Evolutionary conservation across 2,888 invertebrate genomes (phyloP).

Genomic region (Serrognathus titanus): DNA sequence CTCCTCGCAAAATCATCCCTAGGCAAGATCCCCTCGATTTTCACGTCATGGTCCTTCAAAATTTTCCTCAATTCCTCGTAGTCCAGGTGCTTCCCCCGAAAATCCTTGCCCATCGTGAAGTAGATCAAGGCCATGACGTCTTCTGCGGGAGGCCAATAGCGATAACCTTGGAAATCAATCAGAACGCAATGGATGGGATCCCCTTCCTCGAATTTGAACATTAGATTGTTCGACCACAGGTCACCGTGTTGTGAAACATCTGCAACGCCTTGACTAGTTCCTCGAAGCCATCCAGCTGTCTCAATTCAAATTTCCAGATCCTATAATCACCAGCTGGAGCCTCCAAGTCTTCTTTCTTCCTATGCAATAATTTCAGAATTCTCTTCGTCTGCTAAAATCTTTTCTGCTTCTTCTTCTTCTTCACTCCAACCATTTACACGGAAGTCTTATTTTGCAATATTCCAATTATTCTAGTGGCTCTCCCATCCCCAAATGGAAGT

Average conservation of each 20-base stretch:
- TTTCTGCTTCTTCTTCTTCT: too few relatives aligned
- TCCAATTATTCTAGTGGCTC: too few relatives aligned
- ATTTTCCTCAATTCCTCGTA: slow-evolving; percentile 24
- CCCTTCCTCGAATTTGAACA: slow-evolving; percentile 36
- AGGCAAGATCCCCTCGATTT: slow-evolving; percentile 25
- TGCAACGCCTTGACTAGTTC: slow-evolving; percentile 35
- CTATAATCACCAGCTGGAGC: too few relatives aligned
- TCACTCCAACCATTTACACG: too few relatives aligned
- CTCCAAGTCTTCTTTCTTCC: too few relatives aligned
- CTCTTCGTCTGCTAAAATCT: too few relatives aligned
- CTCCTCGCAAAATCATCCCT: slow-evolving; percentile 26
- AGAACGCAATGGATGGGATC: slow-evolving; percentile 28
- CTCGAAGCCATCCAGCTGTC: slow-evolving; percentile 14
- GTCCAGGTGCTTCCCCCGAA: slow-evolving; percentile 21
- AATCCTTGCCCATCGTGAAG: slow-evolving; percentile 22
- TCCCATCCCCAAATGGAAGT: too few relatives aligned
- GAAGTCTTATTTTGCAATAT: too few relatives aligned
- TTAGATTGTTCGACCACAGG: slow-evolving; percentile 50
- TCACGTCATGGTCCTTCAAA: slow-evolving; percentile 24
- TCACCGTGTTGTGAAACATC: slow-evolving; percentile 48
- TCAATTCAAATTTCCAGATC: too few relatives aligned
- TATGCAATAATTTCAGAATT: too few relatives aligned
- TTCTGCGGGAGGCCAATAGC: slow-evolving; percentile 60
- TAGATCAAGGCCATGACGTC: slow-evolving; percentile 52
- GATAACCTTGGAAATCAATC: slow-evolving; percentile 37